phyloP scores from a whole-genome alignment of 2,888 invertebrate species.

The Panopea generosa region DNA sequence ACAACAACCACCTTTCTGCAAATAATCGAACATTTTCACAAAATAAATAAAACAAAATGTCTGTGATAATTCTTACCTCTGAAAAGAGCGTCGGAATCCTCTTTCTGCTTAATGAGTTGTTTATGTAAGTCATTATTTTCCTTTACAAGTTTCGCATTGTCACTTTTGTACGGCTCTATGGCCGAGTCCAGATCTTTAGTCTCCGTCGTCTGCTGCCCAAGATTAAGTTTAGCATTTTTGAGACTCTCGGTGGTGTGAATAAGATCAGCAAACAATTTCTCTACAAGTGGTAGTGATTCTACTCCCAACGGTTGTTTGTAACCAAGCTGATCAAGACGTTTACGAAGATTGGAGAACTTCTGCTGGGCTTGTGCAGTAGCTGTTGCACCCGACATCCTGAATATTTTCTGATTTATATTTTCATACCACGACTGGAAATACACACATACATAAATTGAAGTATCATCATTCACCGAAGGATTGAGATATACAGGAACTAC shows the following conservation, averaged over 20 bases:
- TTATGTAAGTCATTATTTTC: constrained; percentile 85
- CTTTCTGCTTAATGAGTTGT: constrained; percentile 82
- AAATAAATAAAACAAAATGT: too few species aligned
- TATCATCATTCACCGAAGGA: too few species aligned
- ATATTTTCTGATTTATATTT: not conserved
- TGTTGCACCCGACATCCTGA: constrained; percentile 63
- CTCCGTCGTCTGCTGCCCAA: constrained; percentile 71
- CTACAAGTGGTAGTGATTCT: constrained; percentile 92
- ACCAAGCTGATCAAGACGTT: constrained; percentile 93
- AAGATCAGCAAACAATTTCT: constrained; percentile 92
- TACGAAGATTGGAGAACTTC: constrained; percentile 87
- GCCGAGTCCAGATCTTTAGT: constrained; percentile 72
- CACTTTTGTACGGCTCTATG: constrained; percentile 84
- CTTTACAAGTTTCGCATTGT: constrained; percentile 85
- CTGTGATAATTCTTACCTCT: constrained; percentile 82
- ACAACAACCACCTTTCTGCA: too few species aligned
- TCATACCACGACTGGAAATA: not conserved
- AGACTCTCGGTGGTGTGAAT: constrained; percentile 95
- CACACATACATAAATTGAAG: too few species aligned
- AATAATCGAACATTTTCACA: too few species aligned
- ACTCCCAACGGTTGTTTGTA: constrained; percentile 91
- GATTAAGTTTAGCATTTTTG: constrained; percentile 91
- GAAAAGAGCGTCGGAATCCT: constrained; percentile 78
- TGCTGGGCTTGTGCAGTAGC: constrained; percentile 80
- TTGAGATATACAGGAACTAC: too few species aligned